Evolutionary conservation across 1,140 invertebrate species (phyloP).

Genomic region (Panagrolaimus sp.): DNA sequence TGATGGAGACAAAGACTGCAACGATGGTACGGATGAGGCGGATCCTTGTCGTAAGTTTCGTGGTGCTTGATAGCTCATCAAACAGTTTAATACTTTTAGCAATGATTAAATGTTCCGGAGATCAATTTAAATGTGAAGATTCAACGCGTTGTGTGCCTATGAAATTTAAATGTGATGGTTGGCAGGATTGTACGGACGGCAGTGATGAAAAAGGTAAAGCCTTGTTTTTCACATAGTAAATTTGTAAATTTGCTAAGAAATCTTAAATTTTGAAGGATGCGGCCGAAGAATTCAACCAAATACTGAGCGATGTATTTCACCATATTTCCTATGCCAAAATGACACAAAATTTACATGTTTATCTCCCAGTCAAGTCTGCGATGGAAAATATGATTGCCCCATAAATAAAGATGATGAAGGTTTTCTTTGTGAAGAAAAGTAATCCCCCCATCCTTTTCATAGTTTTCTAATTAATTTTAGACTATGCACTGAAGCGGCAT

Average conservation of each 20-base stretch:
- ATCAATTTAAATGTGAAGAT: slow-evolving; percentile 27
- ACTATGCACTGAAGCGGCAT: not conserved
- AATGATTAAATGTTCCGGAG: slow-evolving; percentile 13
- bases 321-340: slow-evolving; percentile 59
- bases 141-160: slow-evolving; percentile 21
- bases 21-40: slow-evolving; percentile 60
- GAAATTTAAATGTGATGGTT: slow-evolving; percentile 28
- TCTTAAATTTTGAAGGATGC: not conserved
- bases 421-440: slow-evolving; percentile 42
- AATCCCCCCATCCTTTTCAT: not conserved
- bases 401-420: slow-evolving; percentile 64
- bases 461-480: not conserved
- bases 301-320: slow-evolving; percentile 28
- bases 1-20: slow-evolving; percentile 73
- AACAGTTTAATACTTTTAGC: not conserved
- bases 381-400: slow-evolving; percentile 63
- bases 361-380: slow-evolving; percentile 60
- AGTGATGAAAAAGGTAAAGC: slow-evolving; percentile 53
- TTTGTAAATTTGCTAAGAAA: no score
- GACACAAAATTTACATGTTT: slow-evolving; percentile 59
- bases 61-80: not conserved
- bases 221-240: no score
- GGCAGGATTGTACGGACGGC: slow-evolving; percentile 54
- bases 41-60: not conserved
- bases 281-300: not conserved